Evolutionary conservation across 2,888 invertebrate species (phyloP), one percentile per base, ranked within the genome.

Genomic region (Eupithecia pulchellata): DNA sequence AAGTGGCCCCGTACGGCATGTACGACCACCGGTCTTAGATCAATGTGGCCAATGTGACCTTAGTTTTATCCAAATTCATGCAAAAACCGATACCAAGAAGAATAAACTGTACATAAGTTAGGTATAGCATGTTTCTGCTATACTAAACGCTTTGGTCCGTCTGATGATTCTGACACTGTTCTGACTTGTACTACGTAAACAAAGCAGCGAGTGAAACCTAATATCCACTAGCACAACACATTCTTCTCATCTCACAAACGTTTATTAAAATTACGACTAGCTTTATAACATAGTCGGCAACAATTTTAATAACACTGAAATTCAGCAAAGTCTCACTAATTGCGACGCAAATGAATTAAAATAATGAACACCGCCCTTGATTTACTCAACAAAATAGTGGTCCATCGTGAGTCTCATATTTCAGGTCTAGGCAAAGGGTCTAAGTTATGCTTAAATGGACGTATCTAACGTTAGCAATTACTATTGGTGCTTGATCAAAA

Each of bases 341-440:
- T 60, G 32, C 29, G 30, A 60, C 30, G 32, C 58, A 32, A 30
- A 58, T 58, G 30, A 30, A 32, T 57, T 6, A n/a, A 60, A 60
- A 60, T 60, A 60, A 60, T 60, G 58, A 60, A 52, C 52, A 52
- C 52, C 52, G 25, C 11, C 11, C 20, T 47, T 20, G 9, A 20
- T 20, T 52, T 25, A 52, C 52, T 52, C 11, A 25, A 52, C 25
- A 52, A 20, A 52, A 52, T 52, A 52, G 47, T 47, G 47, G 47
- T 20, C 47, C 20, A 20, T 47, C 9, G 52, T 25, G 25, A 25
- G 13, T 52, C 4, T 52, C 52, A 25, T 11, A 1, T 52, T 52
- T 25, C 52, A 52, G 52, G 13, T 3, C 11, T 4, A 3, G 9
- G 42, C n/a, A n/a, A n/a, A n/a, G n/a, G n/a, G n/a, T n/a, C n/a